phyloP scores from a whole-genome alignment of 2,797 vertebrate species.

The Benthosema pterotum region DNA sequence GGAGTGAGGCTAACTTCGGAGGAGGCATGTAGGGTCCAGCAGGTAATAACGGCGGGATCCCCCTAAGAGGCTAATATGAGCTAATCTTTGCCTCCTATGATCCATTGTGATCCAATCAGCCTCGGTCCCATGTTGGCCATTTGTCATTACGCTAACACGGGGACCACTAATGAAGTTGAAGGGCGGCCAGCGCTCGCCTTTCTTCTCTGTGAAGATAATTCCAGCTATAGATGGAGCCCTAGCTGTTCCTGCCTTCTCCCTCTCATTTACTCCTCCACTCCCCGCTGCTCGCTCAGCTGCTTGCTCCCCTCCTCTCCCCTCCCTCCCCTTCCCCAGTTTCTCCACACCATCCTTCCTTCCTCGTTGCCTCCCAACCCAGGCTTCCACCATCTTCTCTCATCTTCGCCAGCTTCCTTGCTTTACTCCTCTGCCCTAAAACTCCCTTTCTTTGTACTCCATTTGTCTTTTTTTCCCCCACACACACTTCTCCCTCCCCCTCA shows the following conservation, averaged over 20 bases:
- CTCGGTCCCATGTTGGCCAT: constrained; percentile 41
- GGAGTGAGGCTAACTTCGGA: constrained; percentile 27
- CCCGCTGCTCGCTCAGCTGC: no score
- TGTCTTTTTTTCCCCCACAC: background rate
- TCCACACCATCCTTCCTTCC: background rate
- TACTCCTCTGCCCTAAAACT: no score
- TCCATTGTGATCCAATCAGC: constrained; percentile 68
- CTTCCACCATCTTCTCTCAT: background rate
- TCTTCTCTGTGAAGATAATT: constrained; percentile 43
- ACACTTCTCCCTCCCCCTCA: background rate
- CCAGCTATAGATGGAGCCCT: constrained; percentile 14
- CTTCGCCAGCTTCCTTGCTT: background rate
- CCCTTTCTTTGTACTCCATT: no score
- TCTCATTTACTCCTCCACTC: no score
- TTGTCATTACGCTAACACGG: constrained; percentile 65
- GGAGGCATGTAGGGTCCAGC: constrained; percentile 41
- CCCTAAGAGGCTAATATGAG: constrained; percentile 63
- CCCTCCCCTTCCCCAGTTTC: background rate
- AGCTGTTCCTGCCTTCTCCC: background rate
- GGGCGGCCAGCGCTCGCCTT: constrained; percentile 40
- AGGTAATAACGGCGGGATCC: constrained; percentile 57
- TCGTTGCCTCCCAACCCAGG: background rate
- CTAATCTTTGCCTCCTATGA: constrained; percentile 67
- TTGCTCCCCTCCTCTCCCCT: background rate
- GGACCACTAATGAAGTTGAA: constrained; percentile 62